These are phyloP conservation scores for Tineola bisselliella DNA, from an alignment of 2,888 invertebrate genomes.

Conservation along the genomic window DNA sequence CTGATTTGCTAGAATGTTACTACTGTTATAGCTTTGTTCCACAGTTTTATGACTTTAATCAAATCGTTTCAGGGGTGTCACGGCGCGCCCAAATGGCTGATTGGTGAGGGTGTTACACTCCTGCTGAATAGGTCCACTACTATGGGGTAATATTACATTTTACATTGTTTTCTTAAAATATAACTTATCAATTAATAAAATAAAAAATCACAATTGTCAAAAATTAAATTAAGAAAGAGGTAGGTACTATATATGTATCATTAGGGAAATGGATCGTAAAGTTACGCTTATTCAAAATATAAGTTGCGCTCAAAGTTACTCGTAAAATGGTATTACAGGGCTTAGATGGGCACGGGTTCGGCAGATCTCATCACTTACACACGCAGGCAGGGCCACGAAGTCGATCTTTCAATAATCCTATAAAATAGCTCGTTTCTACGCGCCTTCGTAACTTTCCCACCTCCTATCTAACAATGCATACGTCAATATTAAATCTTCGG, in stretches of 20 bases:
- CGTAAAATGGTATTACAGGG: conserved; percentile 63
- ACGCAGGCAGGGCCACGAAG: conserved; percentile 27
- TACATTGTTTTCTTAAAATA: no score
- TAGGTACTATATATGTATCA: not conserved
- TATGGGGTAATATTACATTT: no score
- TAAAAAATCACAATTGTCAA: no score
- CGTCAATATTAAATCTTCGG: conserved; percentile 50
- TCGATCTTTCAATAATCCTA: conserved; percentile 53
- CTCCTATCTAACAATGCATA: conserved; percentile 44
- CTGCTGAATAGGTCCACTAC: conserved; percentile 35
- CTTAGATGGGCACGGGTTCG: conserved; percentile 50
- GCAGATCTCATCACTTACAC: conserved; percentile 39
- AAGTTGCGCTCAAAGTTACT: conserved; percentile 58
- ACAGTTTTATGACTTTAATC: conserved; percentile 61
- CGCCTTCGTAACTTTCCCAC: no score
- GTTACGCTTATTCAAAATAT: conserved; percentile 52
- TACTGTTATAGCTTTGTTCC: no score
- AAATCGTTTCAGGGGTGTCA: conserved; percentile 56
- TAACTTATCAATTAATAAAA: no score
- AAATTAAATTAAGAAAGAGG: no score
- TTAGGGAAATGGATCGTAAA: not conserved
- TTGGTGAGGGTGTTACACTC: conserved; percentile 41
- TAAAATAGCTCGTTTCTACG: conserved; percentile 34
- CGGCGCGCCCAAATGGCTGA: conserved; percentile 45
- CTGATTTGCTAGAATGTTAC: no score